A percentile compares a stretch with the other conserved stretches of the same genome.
Conservation (phyloP, 2,797 vertebrate species). For the Scomberomorus guttatus region DNA sequence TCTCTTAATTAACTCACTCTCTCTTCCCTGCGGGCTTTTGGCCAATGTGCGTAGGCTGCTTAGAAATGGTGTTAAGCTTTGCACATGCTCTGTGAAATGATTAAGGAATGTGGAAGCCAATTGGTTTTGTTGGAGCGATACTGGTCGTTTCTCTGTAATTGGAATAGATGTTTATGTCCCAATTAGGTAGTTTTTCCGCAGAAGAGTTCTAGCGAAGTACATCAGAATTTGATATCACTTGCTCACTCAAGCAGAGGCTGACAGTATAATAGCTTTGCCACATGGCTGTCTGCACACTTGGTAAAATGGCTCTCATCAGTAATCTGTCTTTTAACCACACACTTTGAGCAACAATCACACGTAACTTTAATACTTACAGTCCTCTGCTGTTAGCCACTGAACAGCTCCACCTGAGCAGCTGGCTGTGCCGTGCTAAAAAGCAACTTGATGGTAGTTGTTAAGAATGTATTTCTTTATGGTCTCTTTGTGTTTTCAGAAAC, state of each 20-base stretch:
- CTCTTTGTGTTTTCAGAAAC: background rate
- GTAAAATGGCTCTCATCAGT: conserved; percentile 2
- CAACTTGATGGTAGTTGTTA: background rate
- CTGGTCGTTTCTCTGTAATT: conserved; percentile 22
- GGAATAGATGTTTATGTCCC: conserved; percentile 24
- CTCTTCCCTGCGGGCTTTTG: conserved; percentile 48
- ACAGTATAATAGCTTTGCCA: background rate
- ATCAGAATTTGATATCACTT: conserved; percentile 8
- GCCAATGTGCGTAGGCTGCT: conserved; percentile 56
- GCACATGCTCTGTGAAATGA: conserved; percentile 49
- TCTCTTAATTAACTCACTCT: conserved; percentile 68
- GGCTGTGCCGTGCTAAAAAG: background rate
- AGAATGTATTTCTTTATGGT: background rate
- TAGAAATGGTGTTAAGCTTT: conserved; percentile 45
- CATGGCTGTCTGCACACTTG: background rate
- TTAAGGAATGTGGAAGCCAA: conserved; percentile 26
- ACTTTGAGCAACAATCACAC: background rate
- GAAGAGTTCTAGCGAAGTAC: background rate
- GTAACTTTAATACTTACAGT: background rate
- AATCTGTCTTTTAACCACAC: background rate
- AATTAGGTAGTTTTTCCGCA: conserved; percentile 11
- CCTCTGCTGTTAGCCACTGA: background rate
- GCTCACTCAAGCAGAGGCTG: background rate
- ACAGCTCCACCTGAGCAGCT: background rate
- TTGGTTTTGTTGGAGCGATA: background rate